Base-by-base conservation (phyloP, 2,888 invertebrate species). In the Brenthis daphne region DNA sequence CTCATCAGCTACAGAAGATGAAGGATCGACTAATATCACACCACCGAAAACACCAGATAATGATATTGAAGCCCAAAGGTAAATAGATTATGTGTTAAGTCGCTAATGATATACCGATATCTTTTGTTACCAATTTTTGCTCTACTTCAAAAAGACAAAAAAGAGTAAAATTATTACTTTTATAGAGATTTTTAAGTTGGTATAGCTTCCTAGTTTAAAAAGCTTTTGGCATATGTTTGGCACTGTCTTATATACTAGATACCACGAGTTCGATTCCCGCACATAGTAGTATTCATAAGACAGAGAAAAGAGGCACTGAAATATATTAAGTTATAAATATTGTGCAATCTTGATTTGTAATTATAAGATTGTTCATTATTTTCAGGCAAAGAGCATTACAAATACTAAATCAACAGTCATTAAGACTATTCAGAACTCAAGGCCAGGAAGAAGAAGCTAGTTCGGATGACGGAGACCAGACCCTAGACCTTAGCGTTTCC, bases 401-500 rank as follows among this genome's bases (percentile, higher is more conserved):
- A 79, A 90, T 92, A 73, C 87, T 92, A 60, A 91, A 90, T 75
- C 91, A 91, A 68, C 92, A 92, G 76, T 90, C 92, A 0, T 85
- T 92, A 89, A 85, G 92, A 76, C 81, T 92, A 75, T 89, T 90
- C 67, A 84, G 88, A 76, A 81, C 84, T 68, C 89, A 89, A 73
- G 79, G 79, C 65, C 88, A 86, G n/a, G 92, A 93, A 37, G 93
- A 93, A 67, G 93, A 93, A 51, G 90, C 86, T 2, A 93, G 92
- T 65, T 93, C 93, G 76, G 93, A 93, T 76, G 93, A 93, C 79
- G 93, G 93, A 75, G 93, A 93, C 37, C 92, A 93, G 75, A 93
- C 93, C 64, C 81, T 93, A 50, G 93, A 93, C 74, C 79, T 93
- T 2, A 93, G 93, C 69, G 88, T 93, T 0, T 92, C 93, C 2